phyloP scores from a whole-genome alignment of 2,797 vertebrate species.

The Aeoliscus strigatus region DNA sequence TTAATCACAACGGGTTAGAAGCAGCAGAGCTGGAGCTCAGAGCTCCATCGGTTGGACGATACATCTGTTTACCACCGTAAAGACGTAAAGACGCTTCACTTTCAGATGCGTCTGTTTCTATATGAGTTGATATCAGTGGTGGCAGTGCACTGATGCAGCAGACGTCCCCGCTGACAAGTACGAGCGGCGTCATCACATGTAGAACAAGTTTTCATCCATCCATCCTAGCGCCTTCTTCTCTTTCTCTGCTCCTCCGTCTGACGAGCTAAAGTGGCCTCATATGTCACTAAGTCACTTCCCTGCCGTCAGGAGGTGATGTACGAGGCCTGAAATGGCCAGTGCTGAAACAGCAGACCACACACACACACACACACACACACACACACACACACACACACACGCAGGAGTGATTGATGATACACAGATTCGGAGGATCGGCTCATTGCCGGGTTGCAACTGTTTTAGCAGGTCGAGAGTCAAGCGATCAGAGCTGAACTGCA shows the following conservation, averaged over 20 bases:
- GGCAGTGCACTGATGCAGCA: background rate
- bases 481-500: slow-evolving; percentile 10
- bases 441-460: slow-evolving; percentile 24
- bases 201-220: slow-evolving; percentile 11
- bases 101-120: too few species aligned
- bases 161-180: slow-evolving; percentile 4
- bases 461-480: slow-evolving; percentile 14
- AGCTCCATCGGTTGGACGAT: too few species aligned
- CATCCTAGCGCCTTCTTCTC: slow-evolving; percentile 6
- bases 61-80: too few species aligned
- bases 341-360: slow-evolving; percentile 68
- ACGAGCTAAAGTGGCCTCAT: slow-evolving; percentile 56
- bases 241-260: slow-evolving; percentile 6
- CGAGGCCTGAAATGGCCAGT: slow-evolving; percentile 46
- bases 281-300: slow-evolving; percentile 58
- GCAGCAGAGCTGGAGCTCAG: too few species aligned
- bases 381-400: slow-evolving; percentile 18
- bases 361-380: slow-evolving; percentile 22
- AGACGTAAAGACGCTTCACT: too few species aligned
- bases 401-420: slow-evolving; percentile 53
- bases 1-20: too few species aligned
- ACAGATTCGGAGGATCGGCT: slow-evolving; percentile 34
- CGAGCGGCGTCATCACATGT: background rate
- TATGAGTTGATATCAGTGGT: too few species aligned
- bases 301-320: slow-evolving; percentile 61